Evolutionary conservation across 2,888 invertebrate genomes (phyloP), one percentile per base, ranked within the genome.

Genomic region (Cyaniris semiargus): DNA sequence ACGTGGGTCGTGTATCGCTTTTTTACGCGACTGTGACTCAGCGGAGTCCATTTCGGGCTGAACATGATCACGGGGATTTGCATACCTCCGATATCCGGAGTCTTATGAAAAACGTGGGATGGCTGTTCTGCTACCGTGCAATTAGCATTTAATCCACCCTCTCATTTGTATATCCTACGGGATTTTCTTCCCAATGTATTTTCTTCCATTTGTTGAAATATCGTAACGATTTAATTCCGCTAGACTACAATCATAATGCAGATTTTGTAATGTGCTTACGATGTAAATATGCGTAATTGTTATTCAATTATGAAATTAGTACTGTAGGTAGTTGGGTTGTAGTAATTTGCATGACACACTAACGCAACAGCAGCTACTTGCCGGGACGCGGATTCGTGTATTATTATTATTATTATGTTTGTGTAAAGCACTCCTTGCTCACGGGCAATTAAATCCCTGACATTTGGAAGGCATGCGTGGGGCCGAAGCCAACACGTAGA

Each of bases 31-130:
- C 83, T 81, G 81, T 84, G 83, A 86, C 80, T 86, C 85, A 85
- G 82, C 83, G 75, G 79, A 78, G 78, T 80, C 83, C 84, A 85
- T 85, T 53, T 27, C 74, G 18, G 78, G 77, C 81, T 76, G 78
- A 85, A 86, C 75, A 34, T 72, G 66, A 87, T 87, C 86, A 86
- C 84, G 82, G 76, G 81, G 83, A 90, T 90, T 89, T 89, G 85
- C 87, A 88, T 89, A 86, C 85, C 82, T 83, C 82, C 86, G 85
- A 88, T 88, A 88, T 85, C 83, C 74, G 23, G 72, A 58, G 21
- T 38, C 23, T 58, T 44, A 60, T 74, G 72, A 77, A 77, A 77
- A 74, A 74, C 53, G 74, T 48, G 74, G 27, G 23, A 38, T 21
- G 18, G 84, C 84, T 83, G 84, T 84, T 80, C 86, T 85, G 85